Conservation (phyloP, 2,113 vertebrate genomes). For the Vulpes ferrilata region DNA sequence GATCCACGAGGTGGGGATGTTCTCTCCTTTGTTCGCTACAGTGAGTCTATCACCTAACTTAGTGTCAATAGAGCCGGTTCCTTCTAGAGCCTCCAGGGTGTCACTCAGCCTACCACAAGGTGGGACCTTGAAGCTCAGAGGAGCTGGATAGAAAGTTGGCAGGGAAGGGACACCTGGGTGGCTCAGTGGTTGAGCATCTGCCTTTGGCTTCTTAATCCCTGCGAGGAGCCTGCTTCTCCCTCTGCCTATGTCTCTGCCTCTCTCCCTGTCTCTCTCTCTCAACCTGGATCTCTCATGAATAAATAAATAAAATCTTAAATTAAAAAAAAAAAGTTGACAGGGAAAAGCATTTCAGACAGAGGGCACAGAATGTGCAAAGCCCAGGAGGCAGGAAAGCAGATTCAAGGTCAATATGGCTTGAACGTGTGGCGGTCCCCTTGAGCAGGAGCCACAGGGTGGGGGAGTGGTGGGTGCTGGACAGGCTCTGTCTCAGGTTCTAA, state of each 20-base stretch:
- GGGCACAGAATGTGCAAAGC: background rate
- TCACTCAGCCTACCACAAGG: background rate
- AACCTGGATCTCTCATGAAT: too few species aligned
- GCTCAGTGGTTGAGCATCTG: too few species aligned
- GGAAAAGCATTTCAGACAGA: background rate
- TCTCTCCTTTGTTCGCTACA: background rate
- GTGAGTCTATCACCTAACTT: background rate
- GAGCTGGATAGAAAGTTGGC: background rate
- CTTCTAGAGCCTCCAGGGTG: background rate
- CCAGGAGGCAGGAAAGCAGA: background rate
- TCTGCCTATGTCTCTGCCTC: too few species aligned
- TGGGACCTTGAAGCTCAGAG: background rate
- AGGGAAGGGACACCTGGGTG: background rate
- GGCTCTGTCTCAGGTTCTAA: background rate
- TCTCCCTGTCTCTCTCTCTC: too few species aligned
- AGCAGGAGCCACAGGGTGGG: background rate
- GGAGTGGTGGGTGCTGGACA: background rate
- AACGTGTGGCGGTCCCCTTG: background rate
- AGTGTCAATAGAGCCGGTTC: background rate
- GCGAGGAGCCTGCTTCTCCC: too few species aligned
- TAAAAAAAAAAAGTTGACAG: background rate
- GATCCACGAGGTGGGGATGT: too few species aligned
- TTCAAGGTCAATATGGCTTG: background rate
- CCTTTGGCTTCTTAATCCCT: too few species aligned
- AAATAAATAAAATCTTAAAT: too few species aligned